phyloP scores from a whole-genome alignment of 2,888 invertebrate species.

The Escarpia spicata region DNA sequence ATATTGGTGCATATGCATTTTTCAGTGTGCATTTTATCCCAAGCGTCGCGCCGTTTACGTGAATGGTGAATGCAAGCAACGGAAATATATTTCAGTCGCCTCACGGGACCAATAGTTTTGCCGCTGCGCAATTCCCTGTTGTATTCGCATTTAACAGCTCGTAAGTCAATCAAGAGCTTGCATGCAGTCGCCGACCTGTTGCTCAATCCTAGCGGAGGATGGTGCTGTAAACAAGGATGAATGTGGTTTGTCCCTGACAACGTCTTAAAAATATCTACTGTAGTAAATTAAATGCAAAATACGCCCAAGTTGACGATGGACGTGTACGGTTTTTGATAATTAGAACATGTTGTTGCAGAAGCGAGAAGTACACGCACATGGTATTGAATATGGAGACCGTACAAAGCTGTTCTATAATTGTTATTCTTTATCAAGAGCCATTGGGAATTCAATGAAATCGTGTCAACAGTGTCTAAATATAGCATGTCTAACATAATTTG shows the following conservation, averaged over 20 bases:
- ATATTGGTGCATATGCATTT: constrained; percentile 8
- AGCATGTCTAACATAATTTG: too few species aligned
- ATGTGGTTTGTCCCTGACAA: too few species aligned
- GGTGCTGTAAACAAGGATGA: background rate
- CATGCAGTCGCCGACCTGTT: background rate
- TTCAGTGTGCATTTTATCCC: background rate
- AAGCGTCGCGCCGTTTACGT: background rate
- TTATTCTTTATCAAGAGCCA: too few species aligned
- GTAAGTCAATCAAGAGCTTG: background rate
- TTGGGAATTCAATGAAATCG: too few species aligned
- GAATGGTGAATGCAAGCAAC: background rate
- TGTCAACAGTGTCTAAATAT: too few species aligned
- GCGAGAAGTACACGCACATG: too few species aligned
- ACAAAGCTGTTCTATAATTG: too few species aligned
- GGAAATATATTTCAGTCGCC: constrained; percentile 10
- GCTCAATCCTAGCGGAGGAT: background rate
- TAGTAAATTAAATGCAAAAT: background rate
- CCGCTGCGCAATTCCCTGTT: background rate
- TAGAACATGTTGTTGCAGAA: too few species aligned
- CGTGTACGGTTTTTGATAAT: too few species aligned
- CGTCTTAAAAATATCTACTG: background rate
- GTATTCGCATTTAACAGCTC: background rate
- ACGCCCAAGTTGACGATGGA: too few species aligned
- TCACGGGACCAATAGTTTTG: background rate
- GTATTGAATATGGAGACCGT: background rate